Percentiles rank a stretch among this genome's conserved stretches.
Conservation (phyloP, 1,140 invertebrate species). For the Sitodiplosis mosellana region DNA sequence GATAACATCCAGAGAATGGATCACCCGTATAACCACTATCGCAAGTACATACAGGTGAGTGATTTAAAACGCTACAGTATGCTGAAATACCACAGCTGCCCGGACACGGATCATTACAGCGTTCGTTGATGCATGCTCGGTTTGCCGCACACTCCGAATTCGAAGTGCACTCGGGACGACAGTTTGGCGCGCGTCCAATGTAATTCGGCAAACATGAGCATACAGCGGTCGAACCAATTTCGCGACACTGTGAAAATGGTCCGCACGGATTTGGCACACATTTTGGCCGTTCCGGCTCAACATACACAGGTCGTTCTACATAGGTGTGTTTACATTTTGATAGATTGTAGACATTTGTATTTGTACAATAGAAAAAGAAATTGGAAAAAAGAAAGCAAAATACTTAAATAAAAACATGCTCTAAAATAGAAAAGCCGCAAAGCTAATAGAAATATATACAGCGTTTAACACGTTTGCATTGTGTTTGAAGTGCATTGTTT, state of each 20-base stretch:
- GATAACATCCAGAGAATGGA: constrained; percentile 59
- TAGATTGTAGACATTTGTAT: too few relatives aligned
- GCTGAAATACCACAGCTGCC: constrained; percentile 59
- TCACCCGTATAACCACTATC: constrained; percentile 56
- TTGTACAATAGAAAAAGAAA: too few relatives aligned
- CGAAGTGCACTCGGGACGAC: constrained; percentile 53
- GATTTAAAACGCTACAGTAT: constrained; percentile 59
- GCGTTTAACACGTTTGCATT: too few relatives aligned
- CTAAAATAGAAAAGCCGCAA: background rate
- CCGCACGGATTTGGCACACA: constrained; percentile 69
- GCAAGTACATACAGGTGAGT: constrained; percentile 65
- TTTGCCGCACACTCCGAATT: constrained; percentile 54
- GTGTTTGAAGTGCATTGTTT: too few relatives aligned
- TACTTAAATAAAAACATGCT: background rate
- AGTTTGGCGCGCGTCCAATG: constrained; percentile 50
- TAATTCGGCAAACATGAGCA: constrained; percentile 61
- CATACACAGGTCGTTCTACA: background rate
- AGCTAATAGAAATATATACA: too few relatives aligned
- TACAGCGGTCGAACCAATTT: constrained; percentile 53
- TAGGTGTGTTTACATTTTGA: too few relatives aligned
- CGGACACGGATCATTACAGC: constrained; percentile 57
- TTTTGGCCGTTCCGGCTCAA: constrained; percentile 12
- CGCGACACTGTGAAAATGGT: constrained; percentile 66
- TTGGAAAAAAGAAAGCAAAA: background rate
- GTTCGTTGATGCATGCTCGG: constrained; percentile 60